Base-by-base conservation (phyloP, 1,140 invertebrate species). In the Parasteatoda tepidariorum region DNA sequence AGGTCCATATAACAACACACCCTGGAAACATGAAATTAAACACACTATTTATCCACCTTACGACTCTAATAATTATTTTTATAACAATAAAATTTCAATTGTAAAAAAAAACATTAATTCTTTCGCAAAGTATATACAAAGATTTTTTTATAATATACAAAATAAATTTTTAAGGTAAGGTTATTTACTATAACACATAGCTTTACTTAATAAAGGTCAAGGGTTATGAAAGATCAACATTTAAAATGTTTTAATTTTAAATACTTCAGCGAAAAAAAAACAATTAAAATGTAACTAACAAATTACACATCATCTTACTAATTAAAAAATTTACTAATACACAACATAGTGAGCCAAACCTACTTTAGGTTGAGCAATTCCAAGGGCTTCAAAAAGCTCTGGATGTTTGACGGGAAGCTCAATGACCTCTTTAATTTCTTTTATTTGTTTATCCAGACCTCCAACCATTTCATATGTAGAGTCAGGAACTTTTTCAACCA, bases 381-480 rank as follows among this genome's bases (percentile, higher is more conserved):
- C 98, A 55, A 99, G 91, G 30, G 98, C 98, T 92, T 99, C 98
- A 91, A 99, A 99, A 2, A 99, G 90, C 90, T 99, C 98, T 2
- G 98, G 98, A 92, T 99, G 98, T 90, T 99, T 99, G 0, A 99
- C 98, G 0, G 98, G 98, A 81, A 99, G 90, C 89, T 99, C 98
- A 89, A 99, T 99, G 0, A 99, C 98, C 90, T 99, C 98, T 90
- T 99, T 99, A 84, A 99, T 99, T 90, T 99, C 98, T 89, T 99
- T 99, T 83, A 99, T 99, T 90, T 99, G 98, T 88, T 99, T 99
- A 87, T 99, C 98, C 66, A 99, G 91, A 85, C 98, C 98, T 85
- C 98, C 98, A 64, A 99, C 98, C 98, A 99, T 99, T 92, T 99
- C 98, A 89, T 99, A 93, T 0, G 98, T 99, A 0, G 98, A 99